Evolutionary conservation across 2,888 invertebrate species (phyloP).

Genomic region (Luperina testacea): DNA sequence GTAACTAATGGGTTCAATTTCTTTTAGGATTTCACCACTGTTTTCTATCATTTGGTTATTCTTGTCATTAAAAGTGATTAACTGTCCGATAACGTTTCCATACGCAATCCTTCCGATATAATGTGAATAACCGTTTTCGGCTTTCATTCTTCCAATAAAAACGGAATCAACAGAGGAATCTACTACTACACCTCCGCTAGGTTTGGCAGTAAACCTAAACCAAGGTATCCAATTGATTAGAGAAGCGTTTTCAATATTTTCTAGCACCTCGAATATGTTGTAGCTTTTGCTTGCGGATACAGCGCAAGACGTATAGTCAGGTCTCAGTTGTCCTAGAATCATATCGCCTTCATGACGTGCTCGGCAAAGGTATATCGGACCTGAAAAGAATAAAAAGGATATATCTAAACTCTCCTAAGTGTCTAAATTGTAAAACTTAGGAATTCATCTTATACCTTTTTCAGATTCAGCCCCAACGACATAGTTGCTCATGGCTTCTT

Average conservation of each 20-base stretch:
- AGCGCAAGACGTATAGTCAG: slow-evolving; percentile 91
- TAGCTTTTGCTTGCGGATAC: slow-evolving; percentile 91
- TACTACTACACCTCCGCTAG: slow-evolving; percentile 92
- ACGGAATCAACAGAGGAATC: slow-evolving; percentile 83
- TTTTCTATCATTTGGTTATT: slow-evolving; percentile 89
- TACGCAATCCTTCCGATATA: slow-evolving; percentile 93
- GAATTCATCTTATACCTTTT: slow-evolving; percentile 73
- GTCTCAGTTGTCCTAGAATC: slow-evolving; percentile 92
- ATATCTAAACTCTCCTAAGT: slow-evolving; percentile 4
- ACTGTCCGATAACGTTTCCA: slow-evolving; percentile 92
- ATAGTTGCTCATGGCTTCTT: slow-evolving; percentile 88
- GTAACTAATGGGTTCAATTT: slow-evolving; percentile 94
- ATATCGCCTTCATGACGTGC: slow-evolving; percentile 93
- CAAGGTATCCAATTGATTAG: slow-evolving; percentile 94
- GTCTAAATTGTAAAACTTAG: not conserved
- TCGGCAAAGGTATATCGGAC: slow-evolving; percentile 93
- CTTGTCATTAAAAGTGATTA: slow-evolving; percentile 92
- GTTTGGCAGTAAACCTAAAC: slow-evolving; percentile 92
- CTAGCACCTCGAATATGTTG: slow-evolving; percentile 92
- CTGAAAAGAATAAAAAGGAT: slow-evolving; percentile 70
- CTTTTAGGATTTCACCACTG: slow-evolving; percentile 94
- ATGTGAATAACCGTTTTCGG: slow-evolving; percentile 85
- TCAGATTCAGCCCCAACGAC: slow-evolving; percentile 91
- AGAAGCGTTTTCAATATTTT: slow-evolving; percentile 94
- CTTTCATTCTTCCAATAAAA: slow-evolving; percentile 83